Base-by-base conservation (phyloP, 2,888 invertebrate species). In the Quadroppia sp. region DNA sequence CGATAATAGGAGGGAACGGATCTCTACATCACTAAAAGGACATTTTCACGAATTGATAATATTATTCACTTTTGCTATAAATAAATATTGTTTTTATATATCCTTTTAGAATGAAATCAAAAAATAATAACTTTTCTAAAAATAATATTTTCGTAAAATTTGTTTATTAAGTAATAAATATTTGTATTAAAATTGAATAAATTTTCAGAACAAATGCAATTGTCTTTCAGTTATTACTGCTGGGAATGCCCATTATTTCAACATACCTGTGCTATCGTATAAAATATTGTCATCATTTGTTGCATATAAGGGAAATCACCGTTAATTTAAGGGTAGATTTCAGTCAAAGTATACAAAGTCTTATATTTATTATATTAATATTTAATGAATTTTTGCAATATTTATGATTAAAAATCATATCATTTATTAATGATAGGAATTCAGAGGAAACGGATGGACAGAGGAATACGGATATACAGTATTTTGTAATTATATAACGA, bases 231-330 rank as follows among this genome's bases (percentile, higher is more conserved):
- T 30, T 6, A 30, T 6, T 59, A 59, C 4, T 59, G 30, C 28
- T 59, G 59, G 59, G 59, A 59, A 20, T 59, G 59, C 59, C 59
- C 59, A 59, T 30, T 59, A 59, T 59, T 59, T 30, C 59, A 30
- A 59, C 59, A 59, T 30, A 59, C 17, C 30, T 3, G 23, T 28
- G 48, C 30, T 59, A 30, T 30, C 9, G 4, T 7, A 25, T 9
- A 30, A 59, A 15, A 13, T 59, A 2, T 20, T 23, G 9, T 20
- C 7, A 7, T 6, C 23, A 53, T 53, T 53, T 20, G 23, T 53
- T 23, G 53, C 30, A 2, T 7, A 45, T 6, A 30, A 59, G 59
- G 59, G 59, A 17, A 59, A 59, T 11, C 25, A 59, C 59, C 28
- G 30, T 17, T 59, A 3, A 36, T 36, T n/a, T 36, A 36, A 7